These are phyloP conservation scores for Scalopus aquaticus DNA, from an alignment of 2,113 vertebrate species.

Conservation along the genomic window DNA sequence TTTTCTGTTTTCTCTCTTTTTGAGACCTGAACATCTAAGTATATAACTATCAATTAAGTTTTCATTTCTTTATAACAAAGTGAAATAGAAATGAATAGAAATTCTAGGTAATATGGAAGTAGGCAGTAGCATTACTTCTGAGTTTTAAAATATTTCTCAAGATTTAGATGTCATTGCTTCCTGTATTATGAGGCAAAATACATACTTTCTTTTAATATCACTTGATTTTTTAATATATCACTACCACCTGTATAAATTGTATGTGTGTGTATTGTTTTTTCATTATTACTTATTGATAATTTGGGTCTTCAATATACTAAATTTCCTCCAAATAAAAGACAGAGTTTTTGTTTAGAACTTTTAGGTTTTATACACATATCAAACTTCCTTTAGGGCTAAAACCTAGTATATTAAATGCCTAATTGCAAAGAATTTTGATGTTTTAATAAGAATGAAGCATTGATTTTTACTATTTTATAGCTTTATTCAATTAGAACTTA, in stretches of 20 bases:
- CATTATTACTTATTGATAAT: not conserved
- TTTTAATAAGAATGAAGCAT: not conserved
- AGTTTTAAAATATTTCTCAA: not conserved
- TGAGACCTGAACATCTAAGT: not conserved
- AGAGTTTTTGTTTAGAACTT: not conserved
- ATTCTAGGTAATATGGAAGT: not conserved
- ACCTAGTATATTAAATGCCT: not conserved
- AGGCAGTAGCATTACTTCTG: not conserved
- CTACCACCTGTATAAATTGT: not conserved
- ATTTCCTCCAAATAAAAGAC: not conserved
- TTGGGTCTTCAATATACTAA: not conserved
- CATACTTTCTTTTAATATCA: not conserved
- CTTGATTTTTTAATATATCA: not conserved
- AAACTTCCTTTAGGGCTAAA: conserved; percentile 5
- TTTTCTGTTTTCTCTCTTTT: conserved; percentile 4
- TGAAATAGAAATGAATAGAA: conserved; percentile 36
- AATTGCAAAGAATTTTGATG: not conserved
- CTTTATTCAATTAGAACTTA: conserved; percentile 25
- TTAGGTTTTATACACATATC: not conserved
- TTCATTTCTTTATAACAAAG: not conserved
- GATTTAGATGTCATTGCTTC: not conserved
- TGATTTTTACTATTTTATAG: conserved; percentile 5
- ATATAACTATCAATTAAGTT: conserved; percentile 35
- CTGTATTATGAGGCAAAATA: not conserved
- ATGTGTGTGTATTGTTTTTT: not conserved